These are phyloP conservation scores for Nephotettix cincticeps DNA, from an alignment of 1,140 invertebrate species.

Conservation along the genomic window DNA sequence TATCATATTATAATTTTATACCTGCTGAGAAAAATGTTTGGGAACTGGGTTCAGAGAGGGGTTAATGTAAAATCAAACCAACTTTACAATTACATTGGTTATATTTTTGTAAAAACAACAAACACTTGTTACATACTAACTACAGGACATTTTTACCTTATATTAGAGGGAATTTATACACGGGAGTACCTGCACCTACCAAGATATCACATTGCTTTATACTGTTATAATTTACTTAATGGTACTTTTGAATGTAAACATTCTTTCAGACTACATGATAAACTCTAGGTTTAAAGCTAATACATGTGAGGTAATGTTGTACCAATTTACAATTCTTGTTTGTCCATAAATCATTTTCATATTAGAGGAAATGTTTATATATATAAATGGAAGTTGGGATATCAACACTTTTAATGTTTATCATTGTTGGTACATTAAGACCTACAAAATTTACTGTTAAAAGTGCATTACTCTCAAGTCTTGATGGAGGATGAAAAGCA, in stretches of 20 bases:
- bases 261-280: background rate
- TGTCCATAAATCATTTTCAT: background rate
- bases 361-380: background rate
- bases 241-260: background rate
- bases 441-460: too few relatives aligned
- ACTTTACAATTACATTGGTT: conserved; percentile 1
- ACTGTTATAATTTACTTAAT: background rate
- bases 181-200: background rate
- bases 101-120: conserved; percentile 16
- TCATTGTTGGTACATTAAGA: too few relatives aligned
- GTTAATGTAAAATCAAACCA: background rate
- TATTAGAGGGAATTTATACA: background rate
- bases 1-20: too few relatives aligned
- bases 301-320: background rate
- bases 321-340: background rate
- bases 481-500: too few relatives aligned
- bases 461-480: too few relatives aligned
- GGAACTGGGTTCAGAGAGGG: too few relatives aligned
- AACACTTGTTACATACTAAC: conserved; percentile 6
- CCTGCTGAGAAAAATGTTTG: too few relatives aligned
- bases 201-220: conserved; percentile 4
- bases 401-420: background rate
- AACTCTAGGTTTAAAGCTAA: background rate
- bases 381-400: background rate
- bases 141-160: conserved; percentile 4